Evolutionary conservation across 2,797 vertebrate genomes (phyloP).

Genomic region (Delichon dasypus): DNA sequence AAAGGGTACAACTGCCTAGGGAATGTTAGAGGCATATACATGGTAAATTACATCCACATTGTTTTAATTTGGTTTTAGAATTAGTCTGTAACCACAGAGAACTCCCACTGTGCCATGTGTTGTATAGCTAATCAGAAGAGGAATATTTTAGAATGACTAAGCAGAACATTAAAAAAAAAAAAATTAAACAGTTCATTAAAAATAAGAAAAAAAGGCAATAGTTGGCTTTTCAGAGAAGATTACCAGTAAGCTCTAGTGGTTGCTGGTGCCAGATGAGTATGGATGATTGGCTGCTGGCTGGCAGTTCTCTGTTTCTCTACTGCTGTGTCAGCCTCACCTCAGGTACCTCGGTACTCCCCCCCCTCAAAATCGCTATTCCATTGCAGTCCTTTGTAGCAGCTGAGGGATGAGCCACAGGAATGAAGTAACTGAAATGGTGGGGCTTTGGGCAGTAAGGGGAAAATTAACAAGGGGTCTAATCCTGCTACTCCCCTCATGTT

Average conservation of each 20-base stretch:
- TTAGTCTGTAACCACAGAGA: conserved; percentile 28
- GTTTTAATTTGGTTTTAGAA: conserved; percentile 33
- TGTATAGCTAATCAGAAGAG: neutral
- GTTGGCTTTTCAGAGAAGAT: neutral
- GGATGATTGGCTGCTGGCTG: neutral
- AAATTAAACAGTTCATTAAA: neutral
- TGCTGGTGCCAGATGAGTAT: neutral
- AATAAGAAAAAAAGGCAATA: neutral
- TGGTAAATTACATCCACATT: conserved; percentile 1
- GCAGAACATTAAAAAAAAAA: neutral
- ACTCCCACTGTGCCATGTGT: neutral
- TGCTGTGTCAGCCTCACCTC: neutral
- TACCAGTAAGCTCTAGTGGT: neutral
- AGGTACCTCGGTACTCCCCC: neutral
- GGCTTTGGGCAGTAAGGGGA: neutral
- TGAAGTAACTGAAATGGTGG: neutral
- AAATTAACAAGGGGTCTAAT: neutral
- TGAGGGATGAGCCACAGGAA: neutral
- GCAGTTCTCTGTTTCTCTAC: neutral
- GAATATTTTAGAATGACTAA: conserved; percentile 10
- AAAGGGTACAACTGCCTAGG: neutral
- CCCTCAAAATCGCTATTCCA: neutral
- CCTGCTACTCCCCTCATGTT: neutral
- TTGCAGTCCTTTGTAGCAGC: neutral
- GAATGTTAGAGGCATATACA: neutral